phyloP scores from a whole-genome alignment of 30 jellyfish, hydroid and myxozoan species.

The Aurelia sp. region DNA sequence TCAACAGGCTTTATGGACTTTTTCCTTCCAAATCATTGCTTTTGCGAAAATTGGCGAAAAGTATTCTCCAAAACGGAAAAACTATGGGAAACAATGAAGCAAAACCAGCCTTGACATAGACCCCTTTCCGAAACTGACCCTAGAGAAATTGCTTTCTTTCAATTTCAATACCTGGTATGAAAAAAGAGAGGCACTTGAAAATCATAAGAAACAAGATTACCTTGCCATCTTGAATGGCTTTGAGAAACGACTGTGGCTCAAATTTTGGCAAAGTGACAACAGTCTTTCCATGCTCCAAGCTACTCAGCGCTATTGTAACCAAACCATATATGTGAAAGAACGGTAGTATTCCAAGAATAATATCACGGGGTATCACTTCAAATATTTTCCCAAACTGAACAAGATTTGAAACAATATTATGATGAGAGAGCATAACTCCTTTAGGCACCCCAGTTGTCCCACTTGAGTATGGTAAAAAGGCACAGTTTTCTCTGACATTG shows the following conservation, averaged over 20 bases:
- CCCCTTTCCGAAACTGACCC: too few relatives aligned
- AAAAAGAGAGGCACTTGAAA: too few relatives aligned
- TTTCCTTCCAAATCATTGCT: too few relatives aligned
- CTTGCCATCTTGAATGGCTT: slow-evolving; percentile 61
- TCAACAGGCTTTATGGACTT: too few relatives aligned
- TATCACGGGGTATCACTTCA: slow-evolving; percentile 37
- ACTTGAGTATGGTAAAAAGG: slow-evolving; percentile 86
- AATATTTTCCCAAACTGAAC: slow-evolving; percentile 43
- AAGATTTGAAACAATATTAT: slow-evolving; percentile 56
- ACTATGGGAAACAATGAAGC: too few relatives aligned
- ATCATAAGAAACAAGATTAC: slow-evolving; percentile 5
- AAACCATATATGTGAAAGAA: slow-evolving; percentile 86
- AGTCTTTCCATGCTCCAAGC: slow-evolving; percentile 53
- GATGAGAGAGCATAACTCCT: slow-evolving; percentile 92
- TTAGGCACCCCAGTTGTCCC: slow-evolving; percentile 97
- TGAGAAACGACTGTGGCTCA: slow-evolving; percentile 79
- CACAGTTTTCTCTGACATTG: slow-evolving; percentile 48
- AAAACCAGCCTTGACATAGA: too few relatives aligned
- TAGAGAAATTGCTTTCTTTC: too few relatives aligned
- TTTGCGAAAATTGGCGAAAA: too few relatives aligned
- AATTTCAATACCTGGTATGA: too few relatives aligned
- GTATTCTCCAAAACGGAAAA: too few relatives aligned
- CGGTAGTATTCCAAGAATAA: slow-evolving; percentile 68
- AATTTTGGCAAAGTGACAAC: slow-evolving; percentile 69
- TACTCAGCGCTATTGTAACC: slow-evolving; percentile 28